Evolutionary conservation across 2,888 invertebrate genomes (phyloP).

Genomic region (Amphipyra berbera): DNA sequence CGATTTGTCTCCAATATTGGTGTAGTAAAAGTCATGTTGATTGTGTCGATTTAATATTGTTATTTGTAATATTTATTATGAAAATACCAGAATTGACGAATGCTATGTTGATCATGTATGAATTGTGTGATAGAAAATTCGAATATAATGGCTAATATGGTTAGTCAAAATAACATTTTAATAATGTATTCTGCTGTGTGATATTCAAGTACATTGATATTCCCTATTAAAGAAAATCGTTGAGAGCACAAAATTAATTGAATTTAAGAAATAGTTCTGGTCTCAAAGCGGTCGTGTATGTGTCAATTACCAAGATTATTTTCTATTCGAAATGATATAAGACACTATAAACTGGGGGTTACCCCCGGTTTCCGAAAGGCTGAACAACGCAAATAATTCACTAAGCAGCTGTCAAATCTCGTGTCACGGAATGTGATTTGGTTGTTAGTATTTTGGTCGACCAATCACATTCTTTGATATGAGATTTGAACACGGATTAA

Average conservation of each 20-base stretch:
- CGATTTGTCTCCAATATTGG: constrained; percentile 41
- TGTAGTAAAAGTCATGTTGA: constrained; percentile 44
- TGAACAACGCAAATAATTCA: no score
- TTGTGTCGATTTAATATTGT: constrained; percentile 50
- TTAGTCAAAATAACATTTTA: constrained; percentile 39
- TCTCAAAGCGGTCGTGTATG: constrained; percentile 44
- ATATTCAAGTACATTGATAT: constrained; percentile 49
- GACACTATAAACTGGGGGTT: constrained; percentile 9
- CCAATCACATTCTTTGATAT: no score
- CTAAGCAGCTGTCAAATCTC: no score
- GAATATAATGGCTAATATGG: constrained; percentile 40
- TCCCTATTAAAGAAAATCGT: constrained; percentile 31
- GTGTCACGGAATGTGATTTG: no score
- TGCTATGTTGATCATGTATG: constrained; percentile 26
- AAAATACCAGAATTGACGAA: constrained; percentile 24
- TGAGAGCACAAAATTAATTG: constrained; percentile 49
- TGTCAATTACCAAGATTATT: constrained; percentile 55
- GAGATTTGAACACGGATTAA: no score
- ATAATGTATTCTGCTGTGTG: constrained; percentile 36
- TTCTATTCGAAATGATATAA: constrained; percentile 43
- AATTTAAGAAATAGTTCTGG: constrained; percentile 38
- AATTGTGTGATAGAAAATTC: constrained; percentile 36
- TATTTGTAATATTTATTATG: constrained; percentile 50
- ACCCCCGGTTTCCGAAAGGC: no score
- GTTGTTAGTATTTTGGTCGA: no score